phyloP scores from a whole-genome alignment of 2,797 vertebrate genomes.

The Crypturellus tataupa region DNA sequence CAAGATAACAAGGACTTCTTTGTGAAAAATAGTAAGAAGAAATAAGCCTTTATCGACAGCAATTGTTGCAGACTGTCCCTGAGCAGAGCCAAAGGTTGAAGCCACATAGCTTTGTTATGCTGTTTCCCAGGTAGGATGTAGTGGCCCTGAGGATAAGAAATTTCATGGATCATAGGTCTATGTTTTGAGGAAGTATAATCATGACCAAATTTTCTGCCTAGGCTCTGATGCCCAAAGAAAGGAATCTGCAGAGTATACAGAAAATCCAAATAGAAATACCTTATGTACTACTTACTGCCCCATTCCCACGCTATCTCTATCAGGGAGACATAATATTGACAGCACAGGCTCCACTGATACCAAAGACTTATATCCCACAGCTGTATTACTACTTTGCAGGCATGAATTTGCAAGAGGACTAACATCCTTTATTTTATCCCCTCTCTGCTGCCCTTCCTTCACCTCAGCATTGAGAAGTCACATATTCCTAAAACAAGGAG shows the following conservation, averaged over 20 bases:
- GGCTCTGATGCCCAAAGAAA: slow-evolving; percentile 3
- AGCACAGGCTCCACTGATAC: background rate
- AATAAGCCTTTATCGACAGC: background rate
- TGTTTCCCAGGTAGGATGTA: background rate
- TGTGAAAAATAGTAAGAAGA: background rate
- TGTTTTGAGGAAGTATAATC: background rate
- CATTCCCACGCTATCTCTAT: background rate
- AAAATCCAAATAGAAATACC: background rate
- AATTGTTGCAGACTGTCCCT: background rate
- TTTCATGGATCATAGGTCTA: background rate
- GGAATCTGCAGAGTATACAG: background rate
- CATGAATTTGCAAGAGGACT: background rate
- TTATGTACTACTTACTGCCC: background rate
- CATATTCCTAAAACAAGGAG: background rate
- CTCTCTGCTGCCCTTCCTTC: background rate
- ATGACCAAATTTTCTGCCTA: background rate
- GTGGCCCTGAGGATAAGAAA: background rate
- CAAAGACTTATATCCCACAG: background rate
- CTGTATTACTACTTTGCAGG: background rate
- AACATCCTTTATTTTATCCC: background rate
- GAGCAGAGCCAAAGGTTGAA: slow-evolving; percentile 16
- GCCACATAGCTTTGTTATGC: background rate
- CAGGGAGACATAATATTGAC: background rate
- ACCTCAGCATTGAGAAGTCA: background rate
- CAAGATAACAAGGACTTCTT: background rate